Evolutionary conservation across 2,113 vertebrate genomes (phyloP), one percentile per base, ranked within the genome.

Genomic region (Coreoperca whiteheadi): DNA sequence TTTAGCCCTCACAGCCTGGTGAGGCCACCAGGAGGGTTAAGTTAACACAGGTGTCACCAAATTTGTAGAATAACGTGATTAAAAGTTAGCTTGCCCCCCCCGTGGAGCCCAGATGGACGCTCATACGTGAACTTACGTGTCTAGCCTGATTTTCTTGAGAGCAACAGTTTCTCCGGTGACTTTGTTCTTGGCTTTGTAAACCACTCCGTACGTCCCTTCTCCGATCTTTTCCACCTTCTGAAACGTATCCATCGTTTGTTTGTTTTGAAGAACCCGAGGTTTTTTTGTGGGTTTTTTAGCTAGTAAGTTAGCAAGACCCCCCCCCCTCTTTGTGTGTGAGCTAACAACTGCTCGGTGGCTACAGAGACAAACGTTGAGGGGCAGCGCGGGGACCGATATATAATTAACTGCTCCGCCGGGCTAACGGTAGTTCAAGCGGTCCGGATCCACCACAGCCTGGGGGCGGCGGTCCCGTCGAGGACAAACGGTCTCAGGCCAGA

Each of bases 201-300:
- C 97, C 69, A 98, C 97, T 8, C 97, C 97, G 70, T 98, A 99
- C 39, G 97, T 99, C 53, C 97, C 97, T 77, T 98, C 97, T 59
- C 97, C 97, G 71, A 99, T 98, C 95, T 99, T 99, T 79, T 99
- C 97, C 86, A 98, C 97, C 92, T 99, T 98, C 94, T 98, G 97
- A 93, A 98, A 99, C 65, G 96, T 94, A 74, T 99, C 97, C 97
- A 98, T 99, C 14, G 3, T 2, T 43, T 43, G 3, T 2, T 43
- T 43, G 14, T 74, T 48, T 23, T 25, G 2, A 4, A 43, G 8
- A 4, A 3, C 5, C 4, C 4, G 20, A 8, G 53, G 7, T 34
- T 20, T 39, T 23, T 15, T 20, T 43, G 25, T 15, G 1, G 23
- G 9, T 18, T 20, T 65, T 69, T 86, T 68, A 77, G 81, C 83